Percentiles rank a stretch among this genome's conserved stretches.
phyloP scores from a whole-genome alignment of 2,113 vertebrate species.

The Callorhinus ursinus region DNA sequence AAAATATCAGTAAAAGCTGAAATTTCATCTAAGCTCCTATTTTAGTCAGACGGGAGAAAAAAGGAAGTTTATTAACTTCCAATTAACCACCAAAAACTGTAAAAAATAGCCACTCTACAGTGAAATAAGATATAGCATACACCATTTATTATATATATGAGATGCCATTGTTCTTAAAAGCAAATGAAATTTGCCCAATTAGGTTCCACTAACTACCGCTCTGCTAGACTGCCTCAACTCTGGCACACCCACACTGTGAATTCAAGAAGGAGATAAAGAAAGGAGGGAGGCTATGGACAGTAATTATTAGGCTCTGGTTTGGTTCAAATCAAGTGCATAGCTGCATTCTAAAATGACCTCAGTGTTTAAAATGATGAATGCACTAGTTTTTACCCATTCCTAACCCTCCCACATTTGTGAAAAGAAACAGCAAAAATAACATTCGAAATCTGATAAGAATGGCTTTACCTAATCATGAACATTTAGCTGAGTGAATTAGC shows the following conservation, averaged over 20 bases:
- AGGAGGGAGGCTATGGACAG: background rate
- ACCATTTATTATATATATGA: slow-evolving; percentile 18
- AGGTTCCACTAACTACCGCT: background rate
- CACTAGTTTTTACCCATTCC: slow-evolving; percentile 40
- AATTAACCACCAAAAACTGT: background rate
- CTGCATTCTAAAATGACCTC: slow-evolving; percentile 56
- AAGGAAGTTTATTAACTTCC: background rate
- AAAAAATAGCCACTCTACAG: slow-evolving; percentile 18
- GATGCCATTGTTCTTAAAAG: background rate
- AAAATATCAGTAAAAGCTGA: slow-evolving; percentile 29
- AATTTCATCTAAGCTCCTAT: background rate
- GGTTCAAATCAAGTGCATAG: slow-evolving; percentile 62
- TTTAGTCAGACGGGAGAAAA: background rate
- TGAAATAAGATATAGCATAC: background rate
- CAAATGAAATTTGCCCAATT: slow-evolving; percentile 36
- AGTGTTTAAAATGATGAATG: slow-evolving; percentile 65
- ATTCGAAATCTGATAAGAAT: slow-evolving; percentile 55
- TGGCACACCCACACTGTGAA: background rate
- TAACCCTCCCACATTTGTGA: slow-evolving; percentile 42
- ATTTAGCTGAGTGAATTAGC: slow-evolving; percentile 27
- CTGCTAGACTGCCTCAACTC: background rate
- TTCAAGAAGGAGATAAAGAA: background rate
- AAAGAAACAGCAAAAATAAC: slow-evolving; percentile 58
- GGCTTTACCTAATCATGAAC: background rate
- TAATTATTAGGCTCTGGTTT: slow-evolving; percentile 52